Evolutionary conservation across 2,797 vertebrate genomes (phyloP).

Genomic region (Anomalospiza imberbis): DNA sequence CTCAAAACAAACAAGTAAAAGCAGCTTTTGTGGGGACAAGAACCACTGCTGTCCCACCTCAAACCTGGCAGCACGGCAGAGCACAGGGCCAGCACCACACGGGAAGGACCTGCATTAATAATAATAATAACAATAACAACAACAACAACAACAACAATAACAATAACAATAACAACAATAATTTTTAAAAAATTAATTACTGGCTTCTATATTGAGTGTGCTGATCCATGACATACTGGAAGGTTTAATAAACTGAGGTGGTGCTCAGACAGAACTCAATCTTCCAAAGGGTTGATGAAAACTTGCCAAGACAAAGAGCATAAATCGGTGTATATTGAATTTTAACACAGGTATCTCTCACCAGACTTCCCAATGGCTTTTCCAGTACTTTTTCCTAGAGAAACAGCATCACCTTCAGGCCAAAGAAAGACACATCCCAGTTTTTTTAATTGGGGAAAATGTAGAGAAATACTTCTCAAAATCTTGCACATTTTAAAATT

Average conservation of each 20-base stretch:
- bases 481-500: neutral
- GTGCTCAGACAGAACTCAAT: neutral
- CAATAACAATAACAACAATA: no score
- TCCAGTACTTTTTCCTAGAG: constrained; percentile 28
- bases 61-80: neutral
- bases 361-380: neutral
- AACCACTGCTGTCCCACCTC: neutral
- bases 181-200: rapidly evolving
- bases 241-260: neutral
- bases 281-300: neutral
- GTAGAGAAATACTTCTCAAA: neutral
- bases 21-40: neutral
- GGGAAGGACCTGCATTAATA: rapidly evolving
- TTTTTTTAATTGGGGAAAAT: neutral
- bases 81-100: neutral
- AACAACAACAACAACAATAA: no score
- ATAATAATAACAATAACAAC: no score
- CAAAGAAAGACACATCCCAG: neutral
- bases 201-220: neutral
- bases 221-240: neutral
- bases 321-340: neutral
- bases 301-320: neutral
- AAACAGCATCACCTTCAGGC: constrained; percentile 72
- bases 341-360: neutral
- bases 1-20: neutral